phyloP scores from a whole-genome alignment of 2,797 vertebrate species.

The Premnoplex brunnescens region DNA sequence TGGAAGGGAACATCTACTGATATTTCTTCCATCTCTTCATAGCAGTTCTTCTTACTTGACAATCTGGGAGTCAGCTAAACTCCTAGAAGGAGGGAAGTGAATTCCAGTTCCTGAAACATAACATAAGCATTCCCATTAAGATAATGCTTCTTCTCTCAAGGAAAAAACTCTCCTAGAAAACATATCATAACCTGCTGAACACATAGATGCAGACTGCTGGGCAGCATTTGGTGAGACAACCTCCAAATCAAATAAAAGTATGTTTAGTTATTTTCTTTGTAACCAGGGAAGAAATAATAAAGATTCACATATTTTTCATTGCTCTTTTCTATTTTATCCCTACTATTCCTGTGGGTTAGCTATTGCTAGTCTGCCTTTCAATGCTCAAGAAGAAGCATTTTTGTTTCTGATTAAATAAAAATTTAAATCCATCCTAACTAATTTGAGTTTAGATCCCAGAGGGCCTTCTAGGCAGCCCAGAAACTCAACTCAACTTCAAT shows the following conservation, averaged over 20 bases:
- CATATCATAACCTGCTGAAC: background rate
- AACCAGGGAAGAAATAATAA: background rate
- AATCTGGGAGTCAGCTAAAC: background rate
- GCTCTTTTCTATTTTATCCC: background rate
- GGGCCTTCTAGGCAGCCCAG: background rate
- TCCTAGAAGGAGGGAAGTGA: background rate
- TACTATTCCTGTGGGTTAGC: background rate
- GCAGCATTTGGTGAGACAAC: background rate
- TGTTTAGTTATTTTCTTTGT: background rate
- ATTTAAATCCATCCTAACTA: background rate
- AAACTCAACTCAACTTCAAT: background rate
- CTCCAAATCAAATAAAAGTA: background rate
- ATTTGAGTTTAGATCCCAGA: background rate
- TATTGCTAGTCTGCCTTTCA: background rate
- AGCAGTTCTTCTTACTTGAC: background rate
- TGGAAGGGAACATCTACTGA: background rate
- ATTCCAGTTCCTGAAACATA: background rate
- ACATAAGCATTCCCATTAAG: background rate
- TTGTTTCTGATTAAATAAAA: background rate
- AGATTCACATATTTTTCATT: background rate
- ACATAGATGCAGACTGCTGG: background rate
- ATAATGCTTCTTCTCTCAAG: background rate
- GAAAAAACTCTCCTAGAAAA: background rate
- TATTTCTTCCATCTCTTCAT: background rate
- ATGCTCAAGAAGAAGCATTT: background rate